These are phyloP conservation scores for Drosophila monieri DNA, from an alignment of 2,888 invertebrate species.

Conservation along the genomic window DNA sequence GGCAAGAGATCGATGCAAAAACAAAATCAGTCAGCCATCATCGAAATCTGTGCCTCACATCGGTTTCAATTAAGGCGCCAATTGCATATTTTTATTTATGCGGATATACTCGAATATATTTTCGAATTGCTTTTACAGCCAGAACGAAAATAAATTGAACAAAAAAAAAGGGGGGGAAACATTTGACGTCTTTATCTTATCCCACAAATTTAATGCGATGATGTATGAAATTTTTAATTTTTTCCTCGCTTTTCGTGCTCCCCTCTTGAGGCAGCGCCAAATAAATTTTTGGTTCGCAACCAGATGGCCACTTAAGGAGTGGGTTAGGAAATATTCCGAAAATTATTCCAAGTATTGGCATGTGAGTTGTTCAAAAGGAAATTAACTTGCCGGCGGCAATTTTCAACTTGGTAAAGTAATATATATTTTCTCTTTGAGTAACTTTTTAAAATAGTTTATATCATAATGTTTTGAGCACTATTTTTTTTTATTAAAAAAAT, in stretches of 20 bases:
- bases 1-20: conserved; percentile 7
- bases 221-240: conserved; percentile 81
- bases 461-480: background rate
- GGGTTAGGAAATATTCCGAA: conserved; percentile 13
- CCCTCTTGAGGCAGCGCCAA: conserved; percentile 5
- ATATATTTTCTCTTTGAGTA: background rate
- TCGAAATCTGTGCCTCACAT: conserved; percentile 65
- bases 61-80: conserved; percentile 76
- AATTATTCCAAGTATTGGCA: conserved; percentile 9
- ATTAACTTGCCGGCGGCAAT: conserved; percentile 23
- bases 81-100: conserved; percentile 62
- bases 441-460: background rate
- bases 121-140: conserved; percentile 39
- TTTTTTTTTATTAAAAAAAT: too few relatives aligned
- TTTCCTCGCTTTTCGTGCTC: conserved; percentile 6
- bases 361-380: conserved; percentile 7
- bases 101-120: conserved; percentile 45
- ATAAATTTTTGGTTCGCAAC: conserved; percentile 23
- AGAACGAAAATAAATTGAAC: conserved; percentile 14
- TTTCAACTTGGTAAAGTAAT: background rate
- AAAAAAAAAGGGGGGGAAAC: conserved; percentile 32
- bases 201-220: conserved; percentile 82
- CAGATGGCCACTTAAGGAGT: conserved; percentile 55
- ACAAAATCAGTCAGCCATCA: conserved; percentile 25
- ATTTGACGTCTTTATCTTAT: conserved; percentile 81